Base-by-base conservation (phyloP, 2,797 vertebrate species). In the Mormyrus hasselquistii region DNA sequence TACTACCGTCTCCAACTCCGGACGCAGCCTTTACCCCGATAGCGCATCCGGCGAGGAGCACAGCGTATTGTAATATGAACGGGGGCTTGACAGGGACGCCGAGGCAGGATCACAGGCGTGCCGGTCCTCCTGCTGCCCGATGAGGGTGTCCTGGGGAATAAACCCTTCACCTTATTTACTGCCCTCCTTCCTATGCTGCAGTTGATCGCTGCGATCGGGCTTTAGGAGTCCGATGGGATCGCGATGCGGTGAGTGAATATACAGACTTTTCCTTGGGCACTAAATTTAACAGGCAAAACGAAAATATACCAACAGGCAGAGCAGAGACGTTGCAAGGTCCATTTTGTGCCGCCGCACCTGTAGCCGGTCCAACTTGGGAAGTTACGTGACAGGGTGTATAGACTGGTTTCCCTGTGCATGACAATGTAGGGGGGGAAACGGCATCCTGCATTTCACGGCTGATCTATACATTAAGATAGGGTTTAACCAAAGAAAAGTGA, bases 161-260 rank as follows among this genome's bases (percentile, higher is more conserved):
- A 79, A 44, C 38, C 73, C 38, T 41, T 44, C 38, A 79, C 34
- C 73, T 34, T 34, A 69, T 34, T 69, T 69, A 69, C 65, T 69
- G 29, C 29, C 25, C 65, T 34, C 65, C 65, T 79, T 6, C 73
- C 73, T 79, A 44, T 41, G 34, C 14, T 41, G 73, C 73, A 44
- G 73, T 29, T 19, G 34, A 79, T 38, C 73, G 16, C 34, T 6
- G 73, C 38, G 73, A 34, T 79, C 73, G 38, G 73, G 73, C 38
- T 79, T 19, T 9, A 16, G 73, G 34, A 38, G 73, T 79, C 73
- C 73, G 73, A 38, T 79, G 5, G 34, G 73, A 41, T 79, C 73
- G 73, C 73, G 34, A n/a, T 79, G 73, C 38, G 73, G 73, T 79
- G 73, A 79, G 73, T 79, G 38, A 44, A 79, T 79, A 79, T 79